These are phyloP conservation scores for Bradynema listronoti DNA, from an alignment of 1,140 invertebrate species.

Conservation along the genomic window DNA sequence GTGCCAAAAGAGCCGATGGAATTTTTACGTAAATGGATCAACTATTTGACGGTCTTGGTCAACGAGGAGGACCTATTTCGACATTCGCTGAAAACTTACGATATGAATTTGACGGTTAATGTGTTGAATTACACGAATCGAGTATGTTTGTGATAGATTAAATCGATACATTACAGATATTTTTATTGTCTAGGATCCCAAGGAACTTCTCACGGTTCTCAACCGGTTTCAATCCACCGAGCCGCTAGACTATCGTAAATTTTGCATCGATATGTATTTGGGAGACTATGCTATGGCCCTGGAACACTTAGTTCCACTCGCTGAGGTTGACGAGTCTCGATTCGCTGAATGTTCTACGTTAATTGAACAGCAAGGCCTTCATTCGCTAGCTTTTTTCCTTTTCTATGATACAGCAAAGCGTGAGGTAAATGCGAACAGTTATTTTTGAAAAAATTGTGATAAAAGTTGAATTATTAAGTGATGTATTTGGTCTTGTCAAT, in stretches of 20 bases:
- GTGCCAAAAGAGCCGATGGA: too few species aligned
- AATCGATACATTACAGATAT: conserved; percentile 7
- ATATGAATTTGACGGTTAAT: conserved; percentile 74
- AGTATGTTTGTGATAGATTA: conserved; percentile 48
- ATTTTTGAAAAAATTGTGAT: too few species aligned
- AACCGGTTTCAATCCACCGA: conserved; percentile 71
- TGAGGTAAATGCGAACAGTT: too few species aligned
- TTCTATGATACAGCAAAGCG: conserved; percentile 63
- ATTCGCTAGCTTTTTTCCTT: conserved; percentile 65
- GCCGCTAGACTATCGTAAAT: conserved; percentile 67
- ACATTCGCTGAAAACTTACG: conserved; percentile 78
- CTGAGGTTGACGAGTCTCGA: conserved; percentile 59
- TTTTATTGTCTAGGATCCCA: conserved; percentile 68
- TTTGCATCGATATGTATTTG: conserved; percentile 74
- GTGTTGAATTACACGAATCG: conserved; percentile 74
- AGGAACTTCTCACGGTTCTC: conserved; percentile 82
- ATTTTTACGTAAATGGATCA: conserved; percentile 30
- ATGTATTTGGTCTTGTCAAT: too few species aligned
- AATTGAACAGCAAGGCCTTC: conserved; percentile 69
- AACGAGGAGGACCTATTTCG: conserved; percentile 77
- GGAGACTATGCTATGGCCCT: conserved; percentile 72
- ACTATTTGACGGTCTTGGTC: conserved; percentile 70
- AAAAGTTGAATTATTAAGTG: too few species aligned
- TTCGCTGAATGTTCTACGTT: conserved; percentile 68
- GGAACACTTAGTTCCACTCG: conserved; percentile 66